Percentiles rank a stretch among this genome's conserved stretches.
phyloP scores from a whole-genome alignment of 2,888 invertebrate species.

The Melinopterus prodromus region DNA sequence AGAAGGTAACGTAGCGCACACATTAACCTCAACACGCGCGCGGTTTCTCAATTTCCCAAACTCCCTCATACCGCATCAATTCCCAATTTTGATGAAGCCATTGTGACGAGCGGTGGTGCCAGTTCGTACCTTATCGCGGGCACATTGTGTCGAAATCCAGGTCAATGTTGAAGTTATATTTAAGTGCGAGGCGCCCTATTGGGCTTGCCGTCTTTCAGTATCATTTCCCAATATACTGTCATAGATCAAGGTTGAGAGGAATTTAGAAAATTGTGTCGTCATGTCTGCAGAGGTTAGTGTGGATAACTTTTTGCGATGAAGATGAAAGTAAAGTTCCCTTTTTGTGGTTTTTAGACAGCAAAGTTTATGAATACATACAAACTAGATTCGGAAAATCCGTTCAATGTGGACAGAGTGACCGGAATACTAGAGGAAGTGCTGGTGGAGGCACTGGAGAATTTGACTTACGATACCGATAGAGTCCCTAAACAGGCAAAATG shows the following conservation, averaged over 20 bases:
- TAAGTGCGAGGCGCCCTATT: neutral
- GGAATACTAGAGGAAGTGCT: conserved; percentile 68
- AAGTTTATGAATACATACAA: conserved; percentile 72
- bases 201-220: neutral
- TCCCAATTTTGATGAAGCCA: conserved; percentile 1
- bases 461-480: conserved; percentile 68
- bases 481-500: conserved; percentile 66
- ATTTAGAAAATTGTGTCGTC: neutral
- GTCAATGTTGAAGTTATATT: conserved; percentile 14
- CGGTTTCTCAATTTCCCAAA: neutral
- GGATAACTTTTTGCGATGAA: neutral
- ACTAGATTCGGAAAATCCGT: conserved; percentile 69
- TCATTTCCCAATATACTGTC: neutral
- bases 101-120: neutral
- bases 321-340: neutral
- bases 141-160: conserved; percentile 6
- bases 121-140: conserved; percentile 7
- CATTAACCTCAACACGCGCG: neutral
- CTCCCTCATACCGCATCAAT: neutral
- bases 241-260: conserved; percentile 4
- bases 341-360: conserved; percentile 49
- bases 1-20: conserved; percentile 42
- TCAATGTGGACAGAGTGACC: conserved; percentile 69
- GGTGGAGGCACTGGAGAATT: conserved; percentile 65
- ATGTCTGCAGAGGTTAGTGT: conserved; percentile 26